Evolutionary conservation across 2,888 invertebrate species (phyloP), one percentile per base, ranked within the genome.

Genomic region (Argyresthia albistria): DNA sequence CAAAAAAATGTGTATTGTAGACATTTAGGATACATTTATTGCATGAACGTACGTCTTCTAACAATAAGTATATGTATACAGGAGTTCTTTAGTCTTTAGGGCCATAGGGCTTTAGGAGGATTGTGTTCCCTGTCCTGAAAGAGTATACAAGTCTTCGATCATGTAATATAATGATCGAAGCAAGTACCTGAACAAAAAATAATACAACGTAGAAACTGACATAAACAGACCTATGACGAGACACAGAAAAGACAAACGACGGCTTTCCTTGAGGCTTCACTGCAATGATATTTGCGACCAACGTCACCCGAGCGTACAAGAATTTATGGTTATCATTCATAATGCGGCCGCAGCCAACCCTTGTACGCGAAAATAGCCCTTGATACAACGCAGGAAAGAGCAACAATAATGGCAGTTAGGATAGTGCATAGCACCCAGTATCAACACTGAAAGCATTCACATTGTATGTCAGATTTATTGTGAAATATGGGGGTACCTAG

Each of bases 241-340:
- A 47, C 35, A 50, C 42, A 51, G 50, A 43, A 49, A 58, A 60
- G 60, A 60, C 56, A 59, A 61, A 62, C 57, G 62, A 54, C 11
- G 35, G 59, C 56, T 60, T 65, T 59, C 62, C 57, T 61, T 61
- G 60, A 56, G 61, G 60, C 57, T 58, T 60, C 25, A 61, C 59
- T 63, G 12, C n/a, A 2, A 59, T 67, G 69, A 69, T 70, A 70
- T 67, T 57, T 57, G 66, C 61, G 69, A 60, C 59, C 66, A 61
- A 62, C 64, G 67, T 65, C 63, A 61, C 60, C 63, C 62, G 63
- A 68, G 72, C 67, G 73, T 73, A 73, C 72, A 75, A 69, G 69
- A 72, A 75, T 76, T 74, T 72, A 76, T 76, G 66, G 58, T 56
- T 63, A 58, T 66, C 68, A 72, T 74, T 52, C 43, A 51, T 54